phyloP scores from a whole-genome alignment of 2,113 vertebrate species.

The Ariopsis seemanni region DNA sequence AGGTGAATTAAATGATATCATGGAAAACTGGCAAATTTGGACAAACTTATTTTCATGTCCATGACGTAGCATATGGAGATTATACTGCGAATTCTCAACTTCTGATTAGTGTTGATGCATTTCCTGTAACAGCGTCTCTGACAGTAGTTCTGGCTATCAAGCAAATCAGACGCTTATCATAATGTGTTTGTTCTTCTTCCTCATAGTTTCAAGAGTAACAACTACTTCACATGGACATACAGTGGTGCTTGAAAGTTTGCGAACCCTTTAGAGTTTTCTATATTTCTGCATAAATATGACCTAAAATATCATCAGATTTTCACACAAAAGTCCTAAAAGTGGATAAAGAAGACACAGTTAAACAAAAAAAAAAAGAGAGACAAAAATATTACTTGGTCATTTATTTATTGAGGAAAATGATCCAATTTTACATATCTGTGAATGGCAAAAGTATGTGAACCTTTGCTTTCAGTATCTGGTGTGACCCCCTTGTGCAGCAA shows the following conservation, averaged over 20 bases:
- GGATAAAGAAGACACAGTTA: too few species aligned
- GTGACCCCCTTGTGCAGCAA: too few species aligned
- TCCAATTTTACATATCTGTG: too few species aligned
- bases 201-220: background rate
- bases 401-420: too few species aligned
- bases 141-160: background rate
- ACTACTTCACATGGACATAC: background rate
- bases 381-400: too few species aligned
- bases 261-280: too few species aligned
- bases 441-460: too few species aligned
- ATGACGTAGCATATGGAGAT: background rate
- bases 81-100: background rate
- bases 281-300: too few species aligned
- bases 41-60: background rate
- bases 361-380: too few species aligned
- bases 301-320: too few species aligned
- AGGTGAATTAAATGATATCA: background rate
- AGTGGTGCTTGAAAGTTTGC: background rate
- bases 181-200: background rate
- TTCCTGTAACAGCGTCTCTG: background rate
- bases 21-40: background rate
- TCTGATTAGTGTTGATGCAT: background rate
- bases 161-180: background rate
- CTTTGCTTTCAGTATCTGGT: too few species aligned
- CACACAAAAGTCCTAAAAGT: too few species aligned